Conservation (phyloP, 2,888 invertebrate genomes). For the Sisyra terminalis region DNA sequence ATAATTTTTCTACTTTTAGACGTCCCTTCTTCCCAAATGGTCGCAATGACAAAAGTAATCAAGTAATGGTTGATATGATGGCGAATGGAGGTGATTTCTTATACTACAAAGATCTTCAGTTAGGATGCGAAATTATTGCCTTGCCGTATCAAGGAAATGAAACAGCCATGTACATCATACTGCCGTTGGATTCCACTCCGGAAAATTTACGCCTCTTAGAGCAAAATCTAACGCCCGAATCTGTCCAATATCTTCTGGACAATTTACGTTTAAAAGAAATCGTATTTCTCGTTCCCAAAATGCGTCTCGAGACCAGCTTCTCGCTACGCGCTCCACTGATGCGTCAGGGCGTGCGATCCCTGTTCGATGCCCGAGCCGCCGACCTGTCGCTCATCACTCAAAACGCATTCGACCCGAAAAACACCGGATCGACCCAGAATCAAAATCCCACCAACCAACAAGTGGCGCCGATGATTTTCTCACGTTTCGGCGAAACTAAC, state of each 20-base stretch:
- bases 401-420: no score
- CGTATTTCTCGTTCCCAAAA: constrained; percentile 48
- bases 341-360: constrained; percentile 38
- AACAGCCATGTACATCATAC: constrained; percentile 46
- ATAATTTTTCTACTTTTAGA: constrained; percentile 24
- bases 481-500: constrained; percentile 12
- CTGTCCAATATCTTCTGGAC: constrained; percentile 32
- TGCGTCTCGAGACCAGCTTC: constrained; percentile 44
- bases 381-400: constrained; percentile 45
- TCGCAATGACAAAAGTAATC: constrained; percentile 21
- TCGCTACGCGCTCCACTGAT: constrained; percentile 37
- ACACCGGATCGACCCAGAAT: constrained; percentile 24
- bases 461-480: background rate
- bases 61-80: constrained; percentile 45
- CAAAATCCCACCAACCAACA: background rate
- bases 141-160: constrained; percentile 53
- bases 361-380: constrained; percentile 42
- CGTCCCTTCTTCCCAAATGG: constrained; percentile 37
- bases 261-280: constrained; percentile 30
- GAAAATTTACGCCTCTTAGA: constrained; percentile 31
- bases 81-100: constrained; percentile 41
- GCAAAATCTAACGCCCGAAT: constrained; percentile 27
- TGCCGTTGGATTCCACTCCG: constrained; percentile 35
- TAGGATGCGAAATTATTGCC: constrained; percentile 44
- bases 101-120: constrained; percentile 31